A percentile compares a stretch with the other conserved stretches of the same genome.
phyloP scores from a whole-genome alignment of 2,888 invertebrate genomes.

The Aethes cnicana region DNA sequence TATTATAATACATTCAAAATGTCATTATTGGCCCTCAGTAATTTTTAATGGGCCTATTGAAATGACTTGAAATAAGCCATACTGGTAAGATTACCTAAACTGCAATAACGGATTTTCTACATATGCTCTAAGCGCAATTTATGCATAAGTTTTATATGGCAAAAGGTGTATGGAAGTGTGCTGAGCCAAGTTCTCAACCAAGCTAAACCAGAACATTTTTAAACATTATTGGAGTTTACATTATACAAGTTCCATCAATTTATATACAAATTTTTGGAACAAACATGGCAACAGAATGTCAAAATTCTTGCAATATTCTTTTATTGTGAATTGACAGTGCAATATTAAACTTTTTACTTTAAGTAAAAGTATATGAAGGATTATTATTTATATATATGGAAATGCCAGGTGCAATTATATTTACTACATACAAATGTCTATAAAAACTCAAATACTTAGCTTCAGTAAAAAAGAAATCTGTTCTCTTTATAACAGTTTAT shows the following conservation, averaged over 20 bases:
- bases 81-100: conserved; percentile 20
- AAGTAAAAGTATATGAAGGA: conserved; percentile 62
- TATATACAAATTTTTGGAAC: conserved; percentile 29
- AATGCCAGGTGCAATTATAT: conserved; percentile 65
- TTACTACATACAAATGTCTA: conserved; percentile 36
- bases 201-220: conserved; percentile 21
- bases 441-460: conserved; percentile 35
- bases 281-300: conserved; percentile 35
- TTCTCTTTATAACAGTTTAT: conserved; percentile 34
- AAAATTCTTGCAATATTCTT: conserved; percentile 53
- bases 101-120: conserved; percentile 23
- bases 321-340: conserved; percentile 67
- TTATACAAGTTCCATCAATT: conserved; percentile 24
- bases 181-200: conserved; percentile 22
- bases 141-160: conserved; percentile 21
- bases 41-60: conserved; percentile 10
- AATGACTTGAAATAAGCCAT: conserved; percentile 10
- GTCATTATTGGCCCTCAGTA: conserved; percentile 11
- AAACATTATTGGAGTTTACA: conserved; percentile 17
- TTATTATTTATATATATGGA: conserved; percentile 50
- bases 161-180: conserved; percentile 21
- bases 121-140: conserved; percentile 22
- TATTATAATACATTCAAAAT: conserved; percentile 13
- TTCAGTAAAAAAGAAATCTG: conserved; percentile 42
- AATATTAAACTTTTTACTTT: conserved; percentile 76